Base-by-base conservation (phyloP, 2,113 vertebrate genomes). In the Lampris megalopsis region DNA sequence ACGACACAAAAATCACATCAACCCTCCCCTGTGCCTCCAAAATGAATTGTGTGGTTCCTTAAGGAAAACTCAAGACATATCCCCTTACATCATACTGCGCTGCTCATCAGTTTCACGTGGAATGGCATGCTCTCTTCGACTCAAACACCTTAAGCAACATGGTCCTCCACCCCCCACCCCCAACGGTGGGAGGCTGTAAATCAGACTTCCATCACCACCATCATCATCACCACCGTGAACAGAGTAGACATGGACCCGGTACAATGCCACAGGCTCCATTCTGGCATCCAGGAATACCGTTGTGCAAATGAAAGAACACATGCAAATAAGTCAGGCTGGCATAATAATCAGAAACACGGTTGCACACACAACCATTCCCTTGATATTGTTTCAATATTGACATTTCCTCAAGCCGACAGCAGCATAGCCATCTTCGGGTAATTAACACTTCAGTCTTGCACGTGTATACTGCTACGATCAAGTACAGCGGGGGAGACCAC, bases 251-350 rank as follows among this genome's bases (percentile, higher is more conserved):
- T 38, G 68, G 77, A 83, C 78, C 76, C 79, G 80, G 73, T 85
- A 77, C 75, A 70, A 69, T 63, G 80, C 71, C 83, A 86, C 71
- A 52, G 80, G 80, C 71, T 84, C 75, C 69, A 83, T 86, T 82
- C 84, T 82, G 69, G 77, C 65, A 86, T 84, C 88, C 89, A 89
- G 72, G 85, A 93, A 94, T 92, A 92, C 93, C 82, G 88, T 69
- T 84, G 47, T 81, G 67, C 82, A 84, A 60, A 56, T 58, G 60
- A 69, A 69, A 71, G 70, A 82, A 71, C 77, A 85, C 45, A 83
- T 77, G 82, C 62, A 83, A 77, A 73, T 7, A 43, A 8, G 11
- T 5, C 73, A 81, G 72, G 81, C 91, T 90, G 91, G 92, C 84
- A 88, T 90, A 91, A 91, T 76, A 58, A 81, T 82, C 72, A 82